Base-by-base conservation (phyloP, 2,113 vertebrate species). In the Pterocles gutturalis region DNA sequence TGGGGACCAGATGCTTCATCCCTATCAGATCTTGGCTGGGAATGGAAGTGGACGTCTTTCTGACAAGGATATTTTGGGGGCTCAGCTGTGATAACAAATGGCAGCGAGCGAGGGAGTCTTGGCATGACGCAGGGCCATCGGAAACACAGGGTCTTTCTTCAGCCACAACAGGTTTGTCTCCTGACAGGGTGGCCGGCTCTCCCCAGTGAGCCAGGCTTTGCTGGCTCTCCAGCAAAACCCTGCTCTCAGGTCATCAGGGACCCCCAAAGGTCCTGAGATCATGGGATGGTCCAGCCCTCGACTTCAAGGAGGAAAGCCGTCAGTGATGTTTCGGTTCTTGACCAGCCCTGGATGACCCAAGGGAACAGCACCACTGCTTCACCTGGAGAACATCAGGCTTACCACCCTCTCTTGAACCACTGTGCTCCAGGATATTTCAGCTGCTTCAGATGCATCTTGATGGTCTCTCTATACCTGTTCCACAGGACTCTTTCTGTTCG, bases 61-160 rank as follows among this genome's bases (percentile, higher is more conserved):
- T 96, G 95, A 97, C 87, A 86, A 90, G 92, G 89, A 86, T 96
- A 89, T 95, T 97, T 95, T 60, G 80, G 79, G 93, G 96, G 81
- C 94, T 97, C 97, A 97, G 97, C 97, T 97, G 97, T 95, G 94
- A 97, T 95, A 97, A 97, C 96, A 97, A 96, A 97, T 94, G 96
- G 92, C 95, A 96, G 93, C 0, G 3, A 96, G 77, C 5, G 19
- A 95, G 80, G 83, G 85, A 96, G 96, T 26, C 96, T 95, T 96
- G 79, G 94, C 92, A 54, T 87, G 85, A 90, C 1, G 3, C 21
- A 28, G 83, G 82, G 77, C 77, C 10, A 8, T 83, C 33, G 9
- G 87, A 84, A 95, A 90, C 61, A 60, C 0, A 1, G 84, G 72
- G 53, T 77, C 85, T 93, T 95, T 92, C 85, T 73, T 75, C 93